Evolutionary conservation across 2,888 invertebrate species (phyloP), one percentile per base, ranked within the genome.

Genomic region (Ametastegia equiseti): DNA sequence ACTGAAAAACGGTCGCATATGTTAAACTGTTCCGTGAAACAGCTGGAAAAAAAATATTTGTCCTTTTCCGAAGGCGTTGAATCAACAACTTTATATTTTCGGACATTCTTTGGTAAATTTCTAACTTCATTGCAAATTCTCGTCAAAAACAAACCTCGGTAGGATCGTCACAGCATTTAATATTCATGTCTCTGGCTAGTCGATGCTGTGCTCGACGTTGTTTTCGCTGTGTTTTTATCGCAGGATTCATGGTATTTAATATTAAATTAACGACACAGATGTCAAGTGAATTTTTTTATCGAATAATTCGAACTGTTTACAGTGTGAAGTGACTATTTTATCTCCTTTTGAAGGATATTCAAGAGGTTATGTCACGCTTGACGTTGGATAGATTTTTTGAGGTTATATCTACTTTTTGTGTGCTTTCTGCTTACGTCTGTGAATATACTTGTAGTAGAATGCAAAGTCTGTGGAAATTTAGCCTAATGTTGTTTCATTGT

Each of bases 1-100:
- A 93, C 97, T 97, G 90, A 83, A 93, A 94, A 85, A 81, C 88
- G 1, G 2, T n/a, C 19, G 4, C 11, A 6, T 67, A 11, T 67
- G 9, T 67, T n/a, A 11, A 67, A 84, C 83, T 67, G 4, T n/a
- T 5, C n/a, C 7, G n/a, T n/a, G 4, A 36, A 67, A 67, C 39
- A 19, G 19, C 1, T 39, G 30, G 3, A 63, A 33, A 30, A 23
- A 15, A 15, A 11, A 4, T 5, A 15, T 19, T 15, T 13, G 0
- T 7, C 15, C n/a, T 63, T 33, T 63, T 11, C 15, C 4, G 6
- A n/a, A 23, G 15, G 5, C n/a, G 30, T 3, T 63, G 0, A n/a
- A n/a, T 63, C n/a, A 23, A 42, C 13, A 39, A 36, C 2, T 30
- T 73, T 7, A 23, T 11, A 69, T 33, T 33, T 42, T 7, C 15